Percentiles rank a stretch among this genome's conserved stretches.
Evolutionary conservation across 92 coral and sea anemone genomes (phyloP).

Genomic region (Diadumene lineata): DNA sequence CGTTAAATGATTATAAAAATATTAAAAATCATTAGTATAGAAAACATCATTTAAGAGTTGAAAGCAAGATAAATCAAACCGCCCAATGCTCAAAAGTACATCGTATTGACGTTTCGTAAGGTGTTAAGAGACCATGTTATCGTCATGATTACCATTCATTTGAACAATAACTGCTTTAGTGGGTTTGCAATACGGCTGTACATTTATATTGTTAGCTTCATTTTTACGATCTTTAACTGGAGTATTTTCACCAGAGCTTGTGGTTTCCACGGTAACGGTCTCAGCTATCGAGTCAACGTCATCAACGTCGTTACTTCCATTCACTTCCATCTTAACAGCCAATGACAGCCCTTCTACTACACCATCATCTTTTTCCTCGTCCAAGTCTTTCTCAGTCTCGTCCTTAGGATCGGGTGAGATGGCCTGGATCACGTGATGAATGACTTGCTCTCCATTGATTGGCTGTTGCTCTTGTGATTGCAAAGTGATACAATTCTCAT

Average conservation of each 20-base stretch:
- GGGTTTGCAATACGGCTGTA: not conserved
- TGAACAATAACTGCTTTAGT: constrained; percentile 6
- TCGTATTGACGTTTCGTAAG: too few relatives aligned
- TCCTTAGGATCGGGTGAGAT: constrained; percentile 15
- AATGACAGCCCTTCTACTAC: not conserved
- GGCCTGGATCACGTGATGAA: constrained; percentile 29
- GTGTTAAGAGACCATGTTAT: constrained; percentile 5
- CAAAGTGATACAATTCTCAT: not conserved
- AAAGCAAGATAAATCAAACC: too few relatives aligned
- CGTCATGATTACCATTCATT: constrained; percentile 15
- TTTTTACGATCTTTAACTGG: constrained; percentile 7
- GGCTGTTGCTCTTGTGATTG: not conserved
- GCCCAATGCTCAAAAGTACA: too few relatives aligned
- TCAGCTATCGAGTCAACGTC: constrained; percentile 39
- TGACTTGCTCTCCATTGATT: constrained; percentile 32
- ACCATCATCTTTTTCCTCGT: not conserved
- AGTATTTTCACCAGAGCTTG: constrained; percentile 23
- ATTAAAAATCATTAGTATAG: too few relatives aligned
- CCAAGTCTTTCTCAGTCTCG: constrained; percentile 14
- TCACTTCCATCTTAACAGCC: constrained; percentile 30
- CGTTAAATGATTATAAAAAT: too few relatives aligned
- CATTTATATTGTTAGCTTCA: not conserved
- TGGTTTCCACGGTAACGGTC: constrained; percentile 44
- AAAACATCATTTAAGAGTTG: too few relatives aligned
- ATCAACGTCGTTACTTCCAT: constrained; percentile 16